A percentile compares a stretch with the other conserved stretches of the same genome.
Evolutionary conservation across 2,888 invertebrate species (phyloP).

Genomic region (Barypeithes pellucidus): DNA sequence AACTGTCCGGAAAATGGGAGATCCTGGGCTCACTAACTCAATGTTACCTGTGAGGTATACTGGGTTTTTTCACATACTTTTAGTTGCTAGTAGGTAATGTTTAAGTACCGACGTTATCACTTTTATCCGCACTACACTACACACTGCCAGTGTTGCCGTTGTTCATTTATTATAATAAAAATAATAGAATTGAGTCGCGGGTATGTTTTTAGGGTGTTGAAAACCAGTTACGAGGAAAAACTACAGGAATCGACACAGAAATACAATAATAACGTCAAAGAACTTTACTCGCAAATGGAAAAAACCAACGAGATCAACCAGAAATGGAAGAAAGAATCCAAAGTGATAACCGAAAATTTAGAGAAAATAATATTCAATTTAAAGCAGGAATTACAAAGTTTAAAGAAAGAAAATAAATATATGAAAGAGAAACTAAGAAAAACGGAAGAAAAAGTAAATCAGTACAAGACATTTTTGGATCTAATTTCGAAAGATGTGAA

Average conservation of each 20-base stretch:
- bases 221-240: constrained; percentile 55
- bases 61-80: too few relatives aligned
- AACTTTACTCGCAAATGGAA: constrained; percentile 75
- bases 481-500: constrained; percentile 58
- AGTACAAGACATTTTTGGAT: constrained; percentile 60
- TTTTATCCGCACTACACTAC: too few relatives aligned
- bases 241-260: constrained; percentile 57
- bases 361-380: constrained; percentile 75
- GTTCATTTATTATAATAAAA: too few relatives aligned
- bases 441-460: constrained; percentile 59
- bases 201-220: constrained; percentile 56
- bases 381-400: constrained; percentile 73
- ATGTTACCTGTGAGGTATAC: too few relatives aligned
- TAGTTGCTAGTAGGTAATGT: too few relatives aligned
- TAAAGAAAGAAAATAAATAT: constrained; percentile 70
- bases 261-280: constrained; percentile 68
- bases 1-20: too few relatives aligned
- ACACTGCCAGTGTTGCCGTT: too few relatives aligned
- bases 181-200: too few relatives aligned
- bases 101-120: too few relatives aligned
- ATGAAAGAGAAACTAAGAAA: constrained; percentile 68
- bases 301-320: constrained; percentile 76
- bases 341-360: constrained; percentile 77
- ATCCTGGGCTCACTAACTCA: too few relatives aligned
- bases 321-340: constrained; percentile 78